Conservation (phyloP, 2,888 invertebrate species). For the Augochlorella aurata region DNA sequence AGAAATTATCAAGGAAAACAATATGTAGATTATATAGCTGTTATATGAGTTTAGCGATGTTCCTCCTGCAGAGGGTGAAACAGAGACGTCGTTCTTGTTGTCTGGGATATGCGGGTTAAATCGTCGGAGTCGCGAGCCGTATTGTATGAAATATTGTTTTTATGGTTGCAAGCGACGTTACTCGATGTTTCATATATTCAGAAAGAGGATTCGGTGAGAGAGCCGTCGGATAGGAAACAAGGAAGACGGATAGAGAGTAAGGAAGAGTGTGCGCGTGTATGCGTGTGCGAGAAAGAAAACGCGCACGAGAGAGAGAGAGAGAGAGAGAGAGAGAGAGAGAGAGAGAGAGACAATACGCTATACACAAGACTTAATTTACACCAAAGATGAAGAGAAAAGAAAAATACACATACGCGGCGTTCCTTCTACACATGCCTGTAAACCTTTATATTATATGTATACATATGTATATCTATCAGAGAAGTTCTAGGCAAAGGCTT, state of each 20-base stretch:
- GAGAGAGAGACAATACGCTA: constrained; percentile 55
- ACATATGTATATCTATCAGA: constrained; percentile 23
- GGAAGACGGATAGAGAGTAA: constrained; percentile 14
- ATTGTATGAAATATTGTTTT: constrained; percentile 24
- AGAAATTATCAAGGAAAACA: constrained; percentile 35
- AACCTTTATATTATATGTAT: constrained; percentile 39
- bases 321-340: constrained; percentile 6
- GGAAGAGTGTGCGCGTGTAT: not conserved
- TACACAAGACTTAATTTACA: constrained; percentile 60
- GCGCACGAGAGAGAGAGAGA: constrained; percentile 8
- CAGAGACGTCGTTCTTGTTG: constrained; percentile 26
- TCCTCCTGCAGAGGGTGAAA: constrained; percentile 47
- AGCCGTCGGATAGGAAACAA: not conserved
- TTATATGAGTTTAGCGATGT: constrained; percentile 34
- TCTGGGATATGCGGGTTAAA: constrained; percentile 34
- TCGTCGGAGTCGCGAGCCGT: constrained; percentile 26
- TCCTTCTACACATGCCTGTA: constrained; percentile 47
- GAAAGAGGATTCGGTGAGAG: constrained; percentile 9
- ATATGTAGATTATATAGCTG: constrained; percentile 48
- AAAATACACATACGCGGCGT: constrained; percentile 26
- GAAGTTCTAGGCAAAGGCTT: constrained; percentile 36
- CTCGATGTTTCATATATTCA: constrained; percentile 24
- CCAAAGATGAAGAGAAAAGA: constrained; percentile 15
- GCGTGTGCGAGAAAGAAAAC: not conserved
- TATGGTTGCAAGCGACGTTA: constrained; percentile 19